Evolutionary conservation across 2,888 invertebrate species (phyloP).

Genomic region (Drosophila prostipennis): DNA sequence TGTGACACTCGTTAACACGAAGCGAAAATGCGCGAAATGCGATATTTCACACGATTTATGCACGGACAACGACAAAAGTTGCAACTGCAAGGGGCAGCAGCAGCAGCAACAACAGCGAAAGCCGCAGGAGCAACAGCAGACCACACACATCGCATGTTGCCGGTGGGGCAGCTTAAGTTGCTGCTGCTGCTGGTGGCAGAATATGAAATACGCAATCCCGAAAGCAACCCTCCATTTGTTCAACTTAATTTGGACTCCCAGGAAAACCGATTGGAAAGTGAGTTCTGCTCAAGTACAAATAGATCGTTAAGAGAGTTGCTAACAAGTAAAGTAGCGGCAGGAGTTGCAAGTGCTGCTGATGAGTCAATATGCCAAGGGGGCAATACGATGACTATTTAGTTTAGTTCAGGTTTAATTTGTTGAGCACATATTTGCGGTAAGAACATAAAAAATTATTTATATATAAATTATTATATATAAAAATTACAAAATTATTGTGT

Average conservation of each 20-base stretch:
- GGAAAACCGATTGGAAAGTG: constrained; percentile 28
- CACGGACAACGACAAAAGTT: constrained; percentile 77
- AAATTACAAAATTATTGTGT: no score
- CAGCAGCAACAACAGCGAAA: constrained; percentile 49
- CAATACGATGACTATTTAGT: not conserved
- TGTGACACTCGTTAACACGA: constrained; percentile 81
- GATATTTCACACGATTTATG: constrained; percentile 85
- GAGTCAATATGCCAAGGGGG: constrained; percentile 5
- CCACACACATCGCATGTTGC: constrained; percentile 64
- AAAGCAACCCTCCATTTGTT: constrained; percentile 34
- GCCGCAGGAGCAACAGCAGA: constrained; percentile 39
- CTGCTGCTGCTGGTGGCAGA: constrained; percentile 11
- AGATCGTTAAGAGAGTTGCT: constrained; percentile 2
- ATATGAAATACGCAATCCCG: constrained; percentile 30
- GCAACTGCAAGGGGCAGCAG: constrained; percentile 61
- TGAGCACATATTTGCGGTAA: no score
- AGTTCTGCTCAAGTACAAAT: not conserved
- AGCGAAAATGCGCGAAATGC: constrained; percentile 83
- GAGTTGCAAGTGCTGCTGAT: constrained; percentile 2
- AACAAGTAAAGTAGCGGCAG: constrained; percentile 12
- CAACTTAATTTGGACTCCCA: constrained; percentile 40
- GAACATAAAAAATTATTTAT: no score
- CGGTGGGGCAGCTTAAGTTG: constrained; percentile 36
- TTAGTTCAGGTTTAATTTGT: not conserved
- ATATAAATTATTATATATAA: no score